Evolutionary conservation across 2,797 vertebrate genomes (phyloP).

Genomic region (Leucoraja ocellata): DNA sequence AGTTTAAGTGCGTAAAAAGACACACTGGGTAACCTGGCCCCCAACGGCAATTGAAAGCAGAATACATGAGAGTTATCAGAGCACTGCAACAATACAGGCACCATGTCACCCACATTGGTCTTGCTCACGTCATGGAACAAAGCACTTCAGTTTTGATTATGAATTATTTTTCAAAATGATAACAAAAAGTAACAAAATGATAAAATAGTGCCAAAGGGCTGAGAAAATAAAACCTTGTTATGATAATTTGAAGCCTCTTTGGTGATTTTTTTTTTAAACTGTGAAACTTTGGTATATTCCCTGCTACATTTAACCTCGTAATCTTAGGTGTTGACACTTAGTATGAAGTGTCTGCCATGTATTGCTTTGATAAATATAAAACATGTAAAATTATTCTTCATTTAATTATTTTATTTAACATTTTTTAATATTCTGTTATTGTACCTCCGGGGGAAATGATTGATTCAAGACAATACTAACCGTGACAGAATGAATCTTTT

Average conservation of each 20-base stretch:
- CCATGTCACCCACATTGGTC: neutral
- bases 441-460: neutral
- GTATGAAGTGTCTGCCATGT: neutral
- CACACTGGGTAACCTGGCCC: neutral
- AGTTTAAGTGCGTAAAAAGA: neutral
- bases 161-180: neutral
- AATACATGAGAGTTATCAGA: neutral
- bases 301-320: neutral
- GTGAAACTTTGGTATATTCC: neutral
- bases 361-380: neutral
- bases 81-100: neutral
- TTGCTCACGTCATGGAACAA: neutral
- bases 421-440: neutral
- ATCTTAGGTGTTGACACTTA: neutral
- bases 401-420: neutral
- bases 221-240: neutral
- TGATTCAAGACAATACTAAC: conserved; percentile 3
- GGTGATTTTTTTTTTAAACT: neutral
- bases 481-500: conserved; percentile 2
- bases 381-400: neutral
- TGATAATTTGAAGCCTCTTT: neutral
- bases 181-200: too few species aligned
- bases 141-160: neutral
- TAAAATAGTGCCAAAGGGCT: neutral
- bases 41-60: neutral